Conservation (phyloP, 2,797 vertebrate species). For the Phalloptychus januarius region DNA sequence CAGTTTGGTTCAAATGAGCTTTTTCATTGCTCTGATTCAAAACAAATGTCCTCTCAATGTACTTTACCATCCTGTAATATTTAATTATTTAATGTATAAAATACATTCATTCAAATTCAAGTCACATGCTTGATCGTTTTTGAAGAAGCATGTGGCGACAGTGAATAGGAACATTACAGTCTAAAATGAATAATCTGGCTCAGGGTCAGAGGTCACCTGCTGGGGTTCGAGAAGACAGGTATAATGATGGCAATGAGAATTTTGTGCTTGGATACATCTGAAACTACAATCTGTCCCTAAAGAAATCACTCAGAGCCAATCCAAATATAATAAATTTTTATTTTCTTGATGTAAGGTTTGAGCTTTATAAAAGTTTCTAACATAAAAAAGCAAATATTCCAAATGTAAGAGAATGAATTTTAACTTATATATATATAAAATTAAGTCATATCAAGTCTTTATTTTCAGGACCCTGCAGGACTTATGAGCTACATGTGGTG, state of each 20-base stretch:
- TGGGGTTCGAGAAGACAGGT: no score
- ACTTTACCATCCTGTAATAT: background rate
- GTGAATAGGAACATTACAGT: background rate
- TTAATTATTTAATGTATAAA: background rate
- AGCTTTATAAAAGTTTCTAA: background rate
- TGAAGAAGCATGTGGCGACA: background rate
- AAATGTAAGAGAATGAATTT: background rate
- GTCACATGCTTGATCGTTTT: background rate
- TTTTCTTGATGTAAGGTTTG: background rate
- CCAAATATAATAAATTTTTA: background rate
- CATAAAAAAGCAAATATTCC: background rate
- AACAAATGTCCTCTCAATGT: background rate
- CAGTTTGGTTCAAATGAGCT: background rate
- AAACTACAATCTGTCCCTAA: background rate
- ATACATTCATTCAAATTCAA: background rate
- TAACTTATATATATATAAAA: background rate
- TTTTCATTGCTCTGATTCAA: background rate
- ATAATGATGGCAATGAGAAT: background rate
- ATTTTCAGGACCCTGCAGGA: background rate
- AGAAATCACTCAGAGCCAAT: background rate
- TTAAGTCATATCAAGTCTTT: background rate
- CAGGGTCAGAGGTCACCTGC: background rate
- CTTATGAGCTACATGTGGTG: slow-evolving; percentile 7
- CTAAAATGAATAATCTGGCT: background rate
- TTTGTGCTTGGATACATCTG: background rate